Percentiles rank a stretch among this genome's conserved stretches.
Evolutionary conservation across 2,888 invertebrate genomes (phyloP).

Genomic region (Perizoma affinitatum): DNA sequence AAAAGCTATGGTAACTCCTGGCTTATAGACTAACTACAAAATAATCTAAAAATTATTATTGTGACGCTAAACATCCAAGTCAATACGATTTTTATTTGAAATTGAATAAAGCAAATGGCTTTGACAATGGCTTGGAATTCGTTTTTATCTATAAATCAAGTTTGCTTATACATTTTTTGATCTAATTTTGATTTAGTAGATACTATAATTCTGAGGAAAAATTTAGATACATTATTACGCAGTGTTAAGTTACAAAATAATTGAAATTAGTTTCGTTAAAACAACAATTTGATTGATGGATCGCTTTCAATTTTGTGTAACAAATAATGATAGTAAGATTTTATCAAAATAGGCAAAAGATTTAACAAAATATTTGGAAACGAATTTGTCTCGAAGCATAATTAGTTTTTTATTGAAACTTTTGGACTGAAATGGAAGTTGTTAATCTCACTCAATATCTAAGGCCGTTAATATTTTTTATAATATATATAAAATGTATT

Average conservation of each 20-base stretch:
- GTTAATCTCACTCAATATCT: conserved; percentile 9
- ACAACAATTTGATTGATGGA: conserved; percentile 22
- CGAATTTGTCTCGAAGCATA: conserved; percentile 9
- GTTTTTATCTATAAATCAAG: conserved; percentile 29
- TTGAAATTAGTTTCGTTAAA: conserved; percentile 7
- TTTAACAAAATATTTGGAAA: conserved; percentile 13
- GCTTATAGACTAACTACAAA: conserved; percentile 62
- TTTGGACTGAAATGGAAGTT: conserved; percentile 14
- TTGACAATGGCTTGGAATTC: conserved; percentile 55
- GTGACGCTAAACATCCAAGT: conserved; percentile 44
- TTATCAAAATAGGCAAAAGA: conserved; percentile 11
- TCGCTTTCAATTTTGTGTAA: conserved; percentile 9
- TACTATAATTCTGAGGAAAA: background rate
- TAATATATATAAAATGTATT: conserved; percentile 23
- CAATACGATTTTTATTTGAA: conserved; percentile 33
- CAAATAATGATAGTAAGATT: conserved; percentile 9
- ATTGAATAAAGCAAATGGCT: conserved; percentile 49
- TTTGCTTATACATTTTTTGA: conserved; percentile 50
- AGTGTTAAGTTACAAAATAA: conserved; percentile 14
- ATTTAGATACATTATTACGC: conserved; percentile 3
- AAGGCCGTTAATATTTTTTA: conserved; percentile 8
- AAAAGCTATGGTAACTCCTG: conserved; percentile 74
- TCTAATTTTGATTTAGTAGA: too few relatives aligned
- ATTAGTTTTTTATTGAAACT: conserved; percentile 11
- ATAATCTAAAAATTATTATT: conserved; percentile 45